Percentiles rank a stretch among this genome's conserved stretches.
phyloP scores from a whole-genome alignment of 2,797 vertebrate species.

The Bucorvus abyssinicus region DNA sequence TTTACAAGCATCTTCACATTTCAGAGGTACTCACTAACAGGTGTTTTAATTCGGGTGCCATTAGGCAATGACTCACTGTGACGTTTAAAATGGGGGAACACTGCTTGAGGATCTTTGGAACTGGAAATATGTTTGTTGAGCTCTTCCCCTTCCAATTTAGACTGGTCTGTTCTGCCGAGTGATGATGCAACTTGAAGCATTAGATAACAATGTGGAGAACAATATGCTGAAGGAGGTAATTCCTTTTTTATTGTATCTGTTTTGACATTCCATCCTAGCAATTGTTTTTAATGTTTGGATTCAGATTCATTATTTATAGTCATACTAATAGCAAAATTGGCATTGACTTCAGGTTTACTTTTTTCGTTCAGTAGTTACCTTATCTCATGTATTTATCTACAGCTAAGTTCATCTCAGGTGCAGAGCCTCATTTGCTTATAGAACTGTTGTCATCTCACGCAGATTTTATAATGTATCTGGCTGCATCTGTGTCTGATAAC shows the following conservation, averaged over 20 bases:
- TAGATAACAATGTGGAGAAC: not conserved
- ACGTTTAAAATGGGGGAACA: not conserved
- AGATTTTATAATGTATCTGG: not conserved
- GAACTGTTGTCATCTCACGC: not conserved
- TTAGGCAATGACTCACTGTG: constrained; percentile 2
- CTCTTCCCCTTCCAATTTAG: not conserved
- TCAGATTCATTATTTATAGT: not conserved
- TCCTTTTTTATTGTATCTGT: not conserved
- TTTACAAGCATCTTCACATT: constrained; percentile 37
- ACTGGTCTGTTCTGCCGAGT: not conserved
- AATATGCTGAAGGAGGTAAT: not conserved
- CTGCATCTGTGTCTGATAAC: not conserved
- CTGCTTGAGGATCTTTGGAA: constrained; percentile 23
- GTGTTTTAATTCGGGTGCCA: constrained; percentile 4
- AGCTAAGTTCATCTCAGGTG: not conserved
- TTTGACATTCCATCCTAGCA: not conserved
- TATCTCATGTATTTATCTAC: not conserved
- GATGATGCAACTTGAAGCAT: not conserved
- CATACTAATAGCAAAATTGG: not conserved
- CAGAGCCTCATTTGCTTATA: not conserved
- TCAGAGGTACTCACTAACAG: not conserved
- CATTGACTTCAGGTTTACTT: not conserved
- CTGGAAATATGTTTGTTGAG: constrained; percentile 12
- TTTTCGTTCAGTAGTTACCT: not conserved
- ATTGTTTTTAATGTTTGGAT: not conserved